Evolutionary conservation across 2,888 invertebrate species (phyloP).

Genomic region (Lycaena phlaeas): DNA sequence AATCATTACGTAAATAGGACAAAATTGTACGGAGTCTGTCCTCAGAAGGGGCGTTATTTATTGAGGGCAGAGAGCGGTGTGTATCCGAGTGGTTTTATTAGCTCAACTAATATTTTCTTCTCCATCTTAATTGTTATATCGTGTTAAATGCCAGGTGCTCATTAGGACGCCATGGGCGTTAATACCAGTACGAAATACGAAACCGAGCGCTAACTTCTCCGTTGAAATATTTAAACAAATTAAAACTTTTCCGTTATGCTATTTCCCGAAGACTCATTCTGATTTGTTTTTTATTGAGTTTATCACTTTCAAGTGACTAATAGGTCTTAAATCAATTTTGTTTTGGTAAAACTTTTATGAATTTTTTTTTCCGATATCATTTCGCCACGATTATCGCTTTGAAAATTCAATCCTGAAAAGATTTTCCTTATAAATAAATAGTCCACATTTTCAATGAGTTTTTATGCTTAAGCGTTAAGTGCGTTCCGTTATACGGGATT

Average conservation of each 20-base stretch:
- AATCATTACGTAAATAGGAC: conserved; percentile 64
- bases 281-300: conserved; percentile 39
- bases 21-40: conserved; percentile 51
- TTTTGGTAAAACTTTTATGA: background rate
- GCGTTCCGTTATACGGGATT: too few species aligned
- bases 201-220: conserved; percentile 40
- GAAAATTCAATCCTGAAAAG: too few species aligned
- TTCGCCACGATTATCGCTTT: background rate
- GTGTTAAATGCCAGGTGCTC: conserved; percentile 67
- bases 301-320: conserved; percentile 24
- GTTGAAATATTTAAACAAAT: conserved; percentile 69
- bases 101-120: conserved; percentile 69
- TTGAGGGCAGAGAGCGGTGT: conserved; percentile 52
- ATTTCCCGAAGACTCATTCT: conserved; percentile 45
- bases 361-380: background rate
- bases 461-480: too few species aligned
- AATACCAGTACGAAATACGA: conserved; percentile 55
- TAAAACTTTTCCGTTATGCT: conserved; percentile 63
- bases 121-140: conserved; percentile 68
- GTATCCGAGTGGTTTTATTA: conserved; percentile 65
- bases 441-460: too few species aligned
- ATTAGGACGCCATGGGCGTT: conserved; percentile 56
- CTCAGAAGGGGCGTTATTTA: conserved; percentile 63
- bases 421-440: too few species aligned
- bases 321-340: conserved; percentile 24